Evolutionary conservation across 1,140 invertebrate species (phyloP).

Genomic region (Hesperophylax magnus): DNA sequence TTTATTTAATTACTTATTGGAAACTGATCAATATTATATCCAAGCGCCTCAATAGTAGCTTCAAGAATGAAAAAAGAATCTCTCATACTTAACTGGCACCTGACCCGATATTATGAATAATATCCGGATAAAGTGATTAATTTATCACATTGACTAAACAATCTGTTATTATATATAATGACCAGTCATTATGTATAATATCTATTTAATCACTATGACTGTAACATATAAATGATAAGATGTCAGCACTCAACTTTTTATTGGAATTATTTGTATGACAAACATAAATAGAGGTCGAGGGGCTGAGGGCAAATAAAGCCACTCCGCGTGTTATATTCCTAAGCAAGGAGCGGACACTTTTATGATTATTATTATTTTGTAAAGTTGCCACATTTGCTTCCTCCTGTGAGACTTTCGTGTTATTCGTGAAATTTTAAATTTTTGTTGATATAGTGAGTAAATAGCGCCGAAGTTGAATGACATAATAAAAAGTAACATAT

Average conservation of each 20-base stretch:
- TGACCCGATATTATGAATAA: too few species aligned
- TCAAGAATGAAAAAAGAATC: too few species aligned
- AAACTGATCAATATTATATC: too few species aligned
- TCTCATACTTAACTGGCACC: too few species aligned
- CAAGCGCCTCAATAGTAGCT: too few species aligned
- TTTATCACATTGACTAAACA: too few species aligned
- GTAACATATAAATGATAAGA: too few species aligned
- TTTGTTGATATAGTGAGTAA: constrained; percentile 21
- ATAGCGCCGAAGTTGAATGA: constrained; percentile 8
- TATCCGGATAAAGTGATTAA: too few species aligned
- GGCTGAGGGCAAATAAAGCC: constrained; percentile 37
- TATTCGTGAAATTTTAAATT: constrained; percentile 30
- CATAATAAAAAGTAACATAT: constrained; percentile 6
- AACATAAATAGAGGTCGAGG: constrained; percentile 54
- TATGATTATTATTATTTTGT: constrained; percentile 39
- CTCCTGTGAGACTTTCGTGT: constrained; percentile 30
- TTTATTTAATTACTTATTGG: too few species aligned
- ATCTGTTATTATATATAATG: too few species aligned
- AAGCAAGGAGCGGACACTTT: constrained; percentile 26
- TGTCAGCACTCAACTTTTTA: constrained; percentile 56
- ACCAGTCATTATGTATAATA: too few species aligned
- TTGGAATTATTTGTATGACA: constrained; percentile 51
- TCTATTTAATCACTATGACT: too few species aligned
- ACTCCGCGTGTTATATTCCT: constrained; percentile 34
- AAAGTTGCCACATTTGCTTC: constrained; percentile 38